Percentiles rank a stretch among this genome's conserved stretches.
phyloP scores from a whole-genome alignment of 2,797 vertebrate species.

The Notolepis coatsorum region DNA sequence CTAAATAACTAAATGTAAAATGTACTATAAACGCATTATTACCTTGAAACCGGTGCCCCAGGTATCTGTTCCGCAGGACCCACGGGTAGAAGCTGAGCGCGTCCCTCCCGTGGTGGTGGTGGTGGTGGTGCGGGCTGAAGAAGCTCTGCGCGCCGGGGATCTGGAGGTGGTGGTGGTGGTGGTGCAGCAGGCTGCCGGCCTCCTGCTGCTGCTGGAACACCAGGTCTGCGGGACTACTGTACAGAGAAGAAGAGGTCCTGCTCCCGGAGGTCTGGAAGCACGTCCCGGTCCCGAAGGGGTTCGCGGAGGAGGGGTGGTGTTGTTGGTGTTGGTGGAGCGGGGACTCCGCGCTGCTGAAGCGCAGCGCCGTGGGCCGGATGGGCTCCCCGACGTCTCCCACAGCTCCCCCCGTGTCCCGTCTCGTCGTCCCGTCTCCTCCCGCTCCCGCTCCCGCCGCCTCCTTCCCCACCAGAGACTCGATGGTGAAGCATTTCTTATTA shows the following conservation, averaged over 20 bases:
- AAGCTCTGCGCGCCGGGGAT: slow-evolving; percentile 80
- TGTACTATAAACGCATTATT: too few relatives aligned
- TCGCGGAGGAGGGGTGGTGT: slow-evolving; percentile 47
- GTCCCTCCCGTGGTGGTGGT: slow-evolving; percentile 71
- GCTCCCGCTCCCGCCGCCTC: slow-evolving; percentile 61
- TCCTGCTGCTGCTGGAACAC: slow-evolving; percentile 77
- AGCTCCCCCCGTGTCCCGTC: too few relatives aligned
- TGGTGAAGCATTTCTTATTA: slow-evolving; percentile 84
- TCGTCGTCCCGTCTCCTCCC: slow-evolving; percentile 29
- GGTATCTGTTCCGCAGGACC: slow-evolving; percentile 83
- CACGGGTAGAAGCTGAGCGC: slow-evolving; percentile 85
- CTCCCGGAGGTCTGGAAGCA: slow-evolving; percentile 80
- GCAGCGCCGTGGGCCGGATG: slow-evolving; percentile 83
- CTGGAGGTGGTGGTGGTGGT: slow-evolving; percentile 35
- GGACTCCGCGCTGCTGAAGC: slow-evolving; percentile 81
- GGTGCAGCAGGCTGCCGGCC: slow-evolving; percentile 65
- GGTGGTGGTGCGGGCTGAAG: slow-evolving; percentile 77
- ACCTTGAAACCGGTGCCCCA: slow-evolving; percentile 83
- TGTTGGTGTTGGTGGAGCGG: slow-evolving; percentile 67
- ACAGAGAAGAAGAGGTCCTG: too few relatives aligned
- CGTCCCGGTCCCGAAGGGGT: slow-evolving; percentile 78
- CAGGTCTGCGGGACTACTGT: slow-evolving; percentile 77
- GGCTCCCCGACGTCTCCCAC: too few relatives aligned
- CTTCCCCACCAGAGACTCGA: slow-evolving; percentile 86
- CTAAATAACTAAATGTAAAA: too few relatives aligned